Conservation (phyloP, 2,888 invertebrate genomes). For the Cylloceria caligata region DNA sequence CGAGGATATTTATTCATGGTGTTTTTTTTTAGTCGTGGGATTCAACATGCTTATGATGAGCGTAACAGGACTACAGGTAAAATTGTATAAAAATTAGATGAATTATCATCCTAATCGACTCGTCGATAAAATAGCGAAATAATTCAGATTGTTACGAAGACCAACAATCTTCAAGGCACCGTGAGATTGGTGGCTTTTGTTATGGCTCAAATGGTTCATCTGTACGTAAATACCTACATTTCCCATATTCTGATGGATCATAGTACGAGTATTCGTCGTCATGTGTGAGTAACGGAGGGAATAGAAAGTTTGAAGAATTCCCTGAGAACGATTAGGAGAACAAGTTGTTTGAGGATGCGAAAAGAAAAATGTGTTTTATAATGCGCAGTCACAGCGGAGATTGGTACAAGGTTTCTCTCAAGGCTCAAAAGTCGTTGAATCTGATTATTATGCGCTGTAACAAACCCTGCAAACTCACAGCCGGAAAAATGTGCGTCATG, state of each 20-base stretch:
- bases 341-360: neutral
- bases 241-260: slow-evolving; percentile 12
- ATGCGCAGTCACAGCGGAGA: neutral
- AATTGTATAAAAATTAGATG: neutral
- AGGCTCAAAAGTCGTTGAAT: slow-evolving; percentile 37
- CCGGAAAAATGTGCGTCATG: slow-evolving; percentile 40
- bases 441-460: slow-evolving; percentile 40
- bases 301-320: too few relatives aligned
- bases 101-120: neutral
- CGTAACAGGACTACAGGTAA: slow-evolving; percentile 11
- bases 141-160: slow-evolving; percentile 10
- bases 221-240: neutral
- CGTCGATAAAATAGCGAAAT: neutral
- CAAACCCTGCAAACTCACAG: slow-evolving; percentile 43
- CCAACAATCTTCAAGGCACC: neutral
- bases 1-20: neutral
- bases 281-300: slow-evolving; percentile 10
- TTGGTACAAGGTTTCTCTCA: slow-evolving; percentile 34
- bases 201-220: neutral
- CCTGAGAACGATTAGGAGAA: too few relatives aligned
- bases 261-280: slow-evolving; percentile 7
- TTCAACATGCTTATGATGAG: neutral
- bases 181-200: neutral
- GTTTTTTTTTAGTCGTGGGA: neutral
- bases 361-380: neutral